Evolutionary conservation across 2,888 invertebrate species (phyloP).

Genomic region (Arrhopalites spinosus): DNA sequence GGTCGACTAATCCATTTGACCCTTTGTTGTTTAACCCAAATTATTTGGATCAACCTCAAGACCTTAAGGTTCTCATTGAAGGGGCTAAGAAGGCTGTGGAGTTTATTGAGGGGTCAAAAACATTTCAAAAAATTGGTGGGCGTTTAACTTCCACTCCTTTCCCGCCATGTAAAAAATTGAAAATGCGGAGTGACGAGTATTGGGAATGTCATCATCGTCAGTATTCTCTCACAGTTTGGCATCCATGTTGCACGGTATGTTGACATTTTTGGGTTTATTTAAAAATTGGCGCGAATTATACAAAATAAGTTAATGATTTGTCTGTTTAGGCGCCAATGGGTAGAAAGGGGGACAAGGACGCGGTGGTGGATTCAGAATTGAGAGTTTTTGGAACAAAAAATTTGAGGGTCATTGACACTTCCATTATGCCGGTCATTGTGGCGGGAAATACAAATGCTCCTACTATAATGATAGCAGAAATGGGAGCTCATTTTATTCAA

Average conservation of each 20-base stretch:
- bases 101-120: constrained; percentile 43
- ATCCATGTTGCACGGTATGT: not conserved
- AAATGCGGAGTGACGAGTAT: constrained; percentile 44
- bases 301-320: too few relatives aligned
- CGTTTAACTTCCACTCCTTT: not conserved
- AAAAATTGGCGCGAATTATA: too few relatives aligned
- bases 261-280: too few relatives aligned
- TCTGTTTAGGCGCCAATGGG: constrained; percentile 70
- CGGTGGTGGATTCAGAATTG: constrained; percentile 51
- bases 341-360: constrained; percentile 59
- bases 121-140: constrained; percentile 39
- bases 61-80: too few relatives aligned
- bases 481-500: too few relatives aligned
- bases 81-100: constrained; percentile 35
- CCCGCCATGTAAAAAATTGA: constrained; percentile 38
- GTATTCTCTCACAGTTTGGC: constrained; percentile 41
- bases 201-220: constrained; percentile 49
- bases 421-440: constrained; percentile 35
- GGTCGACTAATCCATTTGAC: too few relatives aligned
- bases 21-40: too few relatives aligned
- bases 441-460: constrained; percentile 34
- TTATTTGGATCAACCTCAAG: too few relatives aligned
- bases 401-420: constrained; percentile 46
- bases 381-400: constrained; percentile 43
- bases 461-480: too few relatives aligned